Percentiles rank a stretch among this genome's conserved stretches.
Evolutionary conservation across 2,888 invertebrate genomes (phyloP).

Genomic region (Baccha elongata): DNA sequence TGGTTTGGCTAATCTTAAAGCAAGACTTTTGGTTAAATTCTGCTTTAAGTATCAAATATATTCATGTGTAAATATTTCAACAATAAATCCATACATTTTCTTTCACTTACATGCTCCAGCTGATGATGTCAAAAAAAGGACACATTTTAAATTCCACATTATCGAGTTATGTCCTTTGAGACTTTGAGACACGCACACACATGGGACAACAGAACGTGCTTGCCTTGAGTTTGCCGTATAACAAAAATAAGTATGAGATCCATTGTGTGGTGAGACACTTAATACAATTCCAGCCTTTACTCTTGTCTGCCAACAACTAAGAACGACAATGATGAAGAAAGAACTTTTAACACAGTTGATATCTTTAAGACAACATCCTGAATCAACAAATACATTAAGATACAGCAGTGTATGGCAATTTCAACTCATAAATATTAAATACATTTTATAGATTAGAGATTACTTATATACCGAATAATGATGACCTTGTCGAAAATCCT

Average conservation of each 20-base stretch:
- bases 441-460: constrained; percentile 59
- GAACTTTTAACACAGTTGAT: neutral
- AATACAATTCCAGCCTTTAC: neutral
- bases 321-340: neutral
- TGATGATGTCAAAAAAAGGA: neutral
- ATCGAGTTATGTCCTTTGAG: neutral
- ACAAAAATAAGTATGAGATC: neutral
- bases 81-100: neutral
- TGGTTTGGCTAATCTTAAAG: too few relatives aligned
- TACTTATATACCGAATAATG: constrained; percentile 53
- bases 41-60: neutral
- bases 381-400: constrained; percentile 52
- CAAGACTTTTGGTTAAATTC: too few relatives aligned
- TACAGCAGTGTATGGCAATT: neutral
- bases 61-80: constrained; percentile 19
- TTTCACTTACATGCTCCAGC: neutral
- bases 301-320: neutral
- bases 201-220: constrained; percentile 1
- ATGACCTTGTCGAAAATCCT: constrained; percentile 51
- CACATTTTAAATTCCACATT: neutral
- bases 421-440: constrained; percentile 62
- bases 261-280: neutral
- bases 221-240: neutral
- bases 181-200: neutral
- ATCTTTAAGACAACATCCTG: constrained; percentile 38